Conservation (phyloP, 2,797 vertebrate species). For the Chromis chromis region DNA sequence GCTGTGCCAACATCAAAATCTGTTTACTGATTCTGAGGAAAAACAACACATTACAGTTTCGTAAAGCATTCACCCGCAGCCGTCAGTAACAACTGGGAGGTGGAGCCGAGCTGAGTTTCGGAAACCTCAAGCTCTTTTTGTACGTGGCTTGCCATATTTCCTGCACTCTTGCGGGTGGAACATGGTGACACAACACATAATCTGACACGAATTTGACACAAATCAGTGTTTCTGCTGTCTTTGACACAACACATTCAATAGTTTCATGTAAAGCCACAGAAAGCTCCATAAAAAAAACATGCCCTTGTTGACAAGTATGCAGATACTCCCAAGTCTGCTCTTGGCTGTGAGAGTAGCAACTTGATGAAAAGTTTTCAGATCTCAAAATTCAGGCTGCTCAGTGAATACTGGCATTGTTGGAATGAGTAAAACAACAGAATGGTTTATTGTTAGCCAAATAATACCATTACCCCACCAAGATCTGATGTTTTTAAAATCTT, state of each 20-base stretch:
- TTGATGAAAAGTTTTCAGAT: too few species aligned
- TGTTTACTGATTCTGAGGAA: background rate
- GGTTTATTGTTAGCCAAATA: too few species aligned
- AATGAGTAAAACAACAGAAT: background rate
- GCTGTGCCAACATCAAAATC: background rate
- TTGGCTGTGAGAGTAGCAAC: background rate
- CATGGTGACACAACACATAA: constrained; percentile 2
- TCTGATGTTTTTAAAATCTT: background rate
- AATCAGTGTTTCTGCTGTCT: constrained; percentile 6
- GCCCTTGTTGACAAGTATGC: background rate
- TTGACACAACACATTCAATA: background rate
- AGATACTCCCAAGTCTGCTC: background rate
- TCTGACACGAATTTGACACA: constrained; percentile 2
- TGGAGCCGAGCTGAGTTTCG: too few species aligned
- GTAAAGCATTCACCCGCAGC: background rate
- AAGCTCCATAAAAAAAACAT: background rate
- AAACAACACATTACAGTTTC: background rate
- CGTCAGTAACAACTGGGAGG: background rate
- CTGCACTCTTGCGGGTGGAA: constrained; percentile 1
- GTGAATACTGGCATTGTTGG: background rate
- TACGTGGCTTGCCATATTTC: background rate
- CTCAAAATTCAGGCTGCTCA: background rate
- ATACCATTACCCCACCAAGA: too few species aligned
- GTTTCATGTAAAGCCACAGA: constrained; percentile 9
- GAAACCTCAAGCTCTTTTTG: constrained; percentile 8